Percentiles rank a stretch among this genome's conserved stretches.
Evolutionary conservation across 2,797 vertebrate genomes (phyloP).

Genomic region (Bradypus variegatus): DNA sequence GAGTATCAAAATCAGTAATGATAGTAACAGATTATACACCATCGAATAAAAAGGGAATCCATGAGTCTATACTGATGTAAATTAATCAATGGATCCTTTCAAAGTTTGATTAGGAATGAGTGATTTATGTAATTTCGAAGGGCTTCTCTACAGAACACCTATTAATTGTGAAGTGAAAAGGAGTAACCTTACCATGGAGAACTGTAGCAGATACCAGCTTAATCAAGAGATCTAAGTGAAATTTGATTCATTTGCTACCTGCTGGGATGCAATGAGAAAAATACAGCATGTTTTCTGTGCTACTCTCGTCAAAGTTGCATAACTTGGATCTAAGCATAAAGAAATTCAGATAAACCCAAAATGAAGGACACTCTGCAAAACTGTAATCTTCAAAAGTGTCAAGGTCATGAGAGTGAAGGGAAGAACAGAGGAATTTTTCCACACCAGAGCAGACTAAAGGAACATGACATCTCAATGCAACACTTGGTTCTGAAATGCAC

Average conservation of each 20-base stretch:
- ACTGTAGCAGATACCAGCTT: neutral
- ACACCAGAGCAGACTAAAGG: neutral
- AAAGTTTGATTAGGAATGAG: neutral
- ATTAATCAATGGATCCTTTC: neutral
- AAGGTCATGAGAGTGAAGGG: neutral
- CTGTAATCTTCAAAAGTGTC: neutral
- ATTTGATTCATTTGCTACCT: neutral
- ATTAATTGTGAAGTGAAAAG: neutral
- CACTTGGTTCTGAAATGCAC: neutral
- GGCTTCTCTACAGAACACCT: neutral
- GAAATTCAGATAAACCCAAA: neutral
- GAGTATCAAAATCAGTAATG: too few species aligned
- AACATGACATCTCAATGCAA: rapidly evolving
- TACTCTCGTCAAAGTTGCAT: neutral
- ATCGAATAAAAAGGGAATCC: too few species aligned
- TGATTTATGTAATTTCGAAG: neutral
- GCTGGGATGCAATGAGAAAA: neutral
- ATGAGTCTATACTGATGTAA: too few species aligned
- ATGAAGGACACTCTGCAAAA: neutral
- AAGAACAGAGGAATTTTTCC: neutral
- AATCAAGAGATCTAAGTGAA: neutral
- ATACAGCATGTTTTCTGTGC: neutral
- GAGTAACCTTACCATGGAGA: neutral
- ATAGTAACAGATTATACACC: too few species aligned
- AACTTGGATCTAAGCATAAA: neutral